phyloP scores from a whole-genome alignment of 2,888 invertebrate species.

The Laspeyria flexula region DNA sequence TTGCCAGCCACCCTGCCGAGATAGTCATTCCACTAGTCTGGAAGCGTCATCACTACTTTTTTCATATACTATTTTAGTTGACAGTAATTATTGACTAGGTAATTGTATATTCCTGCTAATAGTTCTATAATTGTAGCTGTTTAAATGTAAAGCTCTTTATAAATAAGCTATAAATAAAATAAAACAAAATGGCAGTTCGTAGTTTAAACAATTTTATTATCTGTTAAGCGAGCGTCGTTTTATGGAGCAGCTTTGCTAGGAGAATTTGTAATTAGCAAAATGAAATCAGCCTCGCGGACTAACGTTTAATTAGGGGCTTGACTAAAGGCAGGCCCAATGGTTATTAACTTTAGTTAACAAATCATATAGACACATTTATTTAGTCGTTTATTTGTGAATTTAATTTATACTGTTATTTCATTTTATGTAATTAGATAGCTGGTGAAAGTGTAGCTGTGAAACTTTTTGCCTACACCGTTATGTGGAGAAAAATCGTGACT shows the following conservation, averaged over 20 bases:
- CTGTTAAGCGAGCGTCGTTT: conserved; percentile 28
- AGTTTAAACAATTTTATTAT: conserved; percentile 35
- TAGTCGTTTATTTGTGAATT: neutral
- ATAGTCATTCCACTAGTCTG: too few species aligned
- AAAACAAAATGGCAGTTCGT: conserved; percentile 17
- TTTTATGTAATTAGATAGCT: too few species aligned
- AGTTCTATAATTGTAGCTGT: too few species aligned
- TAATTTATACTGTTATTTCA: neutral
- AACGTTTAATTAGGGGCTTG: conserved; percentile 31
- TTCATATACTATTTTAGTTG: too few species aligned
- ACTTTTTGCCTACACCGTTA: too few species aligned
- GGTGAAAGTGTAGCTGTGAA: too few species aligned
- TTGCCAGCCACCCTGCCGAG: too few species aligned
- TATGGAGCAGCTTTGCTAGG: conserved; percentile 24
- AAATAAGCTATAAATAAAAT: neutral
- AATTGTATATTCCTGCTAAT: too few species aligned
- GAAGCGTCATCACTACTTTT: too few species aligned
- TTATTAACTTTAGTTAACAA: neutral
- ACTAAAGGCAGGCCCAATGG: neutral
- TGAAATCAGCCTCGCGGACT: conserved; percentile 33
- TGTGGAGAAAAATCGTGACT: too few species aligned
- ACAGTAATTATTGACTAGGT: too few species aligned
- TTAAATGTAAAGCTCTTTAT: neutral
- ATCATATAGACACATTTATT: neutral
- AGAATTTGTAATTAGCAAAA: conserved; percentile 42